Percentiles rank a stretch among this genome's conserved stretches.
These are phyloP conservation scores for Rhopalosiphum nymphaeae DNA, from an alignment of 2,888 invertebrate species.

Conservation along the genomic window DNA sequence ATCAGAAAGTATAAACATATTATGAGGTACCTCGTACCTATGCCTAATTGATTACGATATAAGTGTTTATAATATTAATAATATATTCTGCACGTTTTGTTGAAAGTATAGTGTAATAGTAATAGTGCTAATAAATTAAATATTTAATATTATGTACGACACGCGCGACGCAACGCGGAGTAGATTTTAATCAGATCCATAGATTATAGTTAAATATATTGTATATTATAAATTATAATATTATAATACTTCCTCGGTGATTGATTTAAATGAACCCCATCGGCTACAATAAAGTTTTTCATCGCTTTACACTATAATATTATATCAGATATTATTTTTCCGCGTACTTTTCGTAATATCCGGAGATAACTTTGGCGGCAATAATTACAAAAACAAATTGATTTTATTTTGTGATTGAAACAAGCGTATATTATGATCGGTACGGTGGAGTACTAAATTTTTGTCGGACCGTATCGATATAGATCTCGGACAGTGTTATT, in stretches of 20 bases:
- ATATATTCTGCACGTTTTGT: not conserved
- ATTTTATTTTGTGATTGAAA: not conserved
- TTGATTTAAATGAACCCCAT: not conserved
- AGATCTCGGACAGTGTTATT: not conserved
- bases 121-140: not conserved
- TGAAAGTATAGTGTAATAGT: not conserved
- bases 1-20: constrained; percentile 5
- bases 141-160: not conserved
- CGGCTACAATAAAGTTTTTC: not conserved
- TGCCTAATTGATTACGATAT: not conserved
- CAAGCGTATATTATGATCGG: not conserved
- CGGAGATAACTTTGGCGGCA: not conserved
- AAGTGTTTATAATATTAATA: not conserved
- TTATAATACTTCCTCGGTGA: not conserved
- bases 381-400: not conserved
- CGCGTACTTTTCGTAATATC: not conserved
- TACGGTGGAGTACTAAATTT: not conserved
- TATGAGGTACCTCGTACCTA: not conserved
- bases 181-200: not conserved
- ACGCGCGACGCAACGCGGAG: not conserved
- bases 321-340: not conserved
- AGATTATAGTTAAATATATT: not conserved
- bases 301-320: not conserved
- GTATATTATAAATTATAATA: not conserved
- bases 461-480: not conserved